phyloP scores from a whole-genome alignment of 2,797 vertebrate species.

The Gallirallus australis region DNA sequence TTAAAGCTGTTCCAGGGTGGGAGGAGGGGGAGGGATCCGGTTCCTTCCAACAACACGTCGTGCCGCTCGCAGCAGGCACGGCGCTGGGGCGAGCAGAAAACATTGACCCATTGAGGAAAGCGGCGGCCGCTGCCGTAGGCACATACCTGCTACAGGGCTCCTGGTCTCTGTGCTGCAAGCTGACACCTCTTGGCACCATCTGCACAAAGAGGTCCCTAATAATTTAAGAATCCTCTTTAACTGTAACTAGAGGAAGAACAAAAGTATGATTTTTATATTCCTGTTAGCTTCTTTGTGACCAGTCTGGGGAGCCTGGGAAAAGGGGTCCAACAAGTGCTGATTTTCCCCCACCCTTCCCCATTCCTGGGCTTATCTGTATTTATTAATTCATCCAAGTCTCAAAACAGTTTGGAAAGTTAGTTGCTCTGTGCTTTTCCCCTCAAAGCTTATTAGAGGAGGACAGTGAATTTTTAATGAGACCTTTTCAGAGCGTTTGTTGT shows the following conservation, averaged over 20 bases:
- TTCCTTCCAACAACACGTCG: conserved; percentile 2
- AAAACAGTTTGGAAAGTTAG: not conserved
- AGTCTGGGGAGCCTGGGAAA: fast-evolving
- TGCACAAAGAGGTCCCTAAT: not conserved
- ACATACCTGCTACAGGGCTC: not conserved
- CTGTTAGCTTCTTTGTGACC: not conserved
- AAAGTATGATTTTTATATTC: not conserved
- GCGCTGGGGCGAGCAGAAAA: not conserved
- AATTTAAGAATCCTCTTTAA: not conserved
- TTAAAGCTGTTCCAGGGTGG: not conserved
- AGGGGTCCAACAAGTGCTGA: not conserved
- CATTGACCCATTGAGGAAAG: conserved; percentile 3
- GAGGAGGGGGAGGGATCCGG: conserved; percentile 10
- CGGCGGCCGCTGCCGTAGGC: not conserved
- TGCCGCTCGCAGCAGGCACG: not conserved
- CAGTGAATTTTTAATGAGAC: not conserved
- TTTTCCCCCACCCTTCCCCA: not conserved
- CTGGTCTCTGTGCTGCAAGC: not conserved
- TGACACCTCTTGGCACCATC: not conserved
- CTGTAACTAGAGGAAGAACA: not conserved
- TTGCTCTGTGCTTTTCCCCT: not conserved
- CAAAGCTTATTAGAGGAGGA: not conserved
- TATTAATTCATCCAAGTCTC: not conserved
- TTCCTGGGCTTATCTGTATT: not conserved
- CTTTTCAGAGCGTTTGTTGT: not conserved